These are phyloP conservation scores for Oryzias celebensis DNA, from an alignment of 2,113 vertebrate genomes.

Conservation along the genomic window DNA sequence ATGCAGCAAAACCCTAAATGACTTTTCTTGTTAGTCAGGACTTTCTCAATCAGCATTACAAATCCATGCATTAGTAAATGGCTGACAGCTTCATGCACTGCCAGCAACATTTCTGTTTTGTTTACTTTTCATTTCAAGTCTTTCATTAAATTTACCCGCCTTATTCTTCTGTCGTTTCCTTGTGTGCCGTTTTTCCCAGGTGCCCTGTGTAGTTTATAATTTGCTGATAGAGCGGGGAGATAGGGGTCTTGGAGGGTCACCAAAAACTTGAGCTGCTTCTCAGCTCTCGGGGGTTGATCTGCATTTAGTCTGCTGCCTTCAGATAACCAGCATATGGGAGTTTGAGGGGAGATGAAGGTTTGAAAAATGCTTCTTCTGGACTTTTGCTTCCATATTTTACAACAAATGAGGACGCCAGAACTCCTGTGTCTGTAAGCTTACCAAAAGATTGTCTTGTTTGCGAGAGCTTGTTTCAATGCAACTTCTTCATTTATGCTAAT, in stretches of 20 bases:
- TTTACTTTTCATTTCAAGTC: slow-evolving; percentile 37
- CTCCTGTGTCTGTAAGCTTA: slow-evolving; percentile 19
- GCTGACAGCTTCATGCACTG: slow-evolving; percentile 16
- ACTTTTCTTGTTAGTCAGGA: slow-evolving; percentile 13
- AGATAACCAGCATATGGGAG: slow-evolving; percentile 47
- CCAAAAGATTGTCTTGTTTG: slow-evolving; percentile 38
- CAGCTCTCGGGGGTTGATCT: slow-evolving; percentile 54
- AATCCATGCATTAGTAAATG: slow-evolving; percentile 3
- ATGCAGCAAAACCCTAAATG: background rate
- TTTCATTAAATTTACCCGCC: slow-evolving; percentile 26
- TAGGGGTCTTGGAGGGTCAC: slow-evolving; percentile 43
- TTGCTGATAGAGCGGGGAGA: slow-evolving; percentile 53
- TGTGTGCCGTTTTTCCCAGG: slow-evolving; percentile 23
- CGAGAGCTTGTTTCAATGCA: slow-evolving; percentile 38
- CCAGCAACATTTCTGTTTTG: slow-evolving; percentile 3
- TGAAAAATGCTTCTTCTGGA: slow-evolving; percentile 54
- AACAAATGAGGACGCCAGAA: slow-evolving; percentile 56
- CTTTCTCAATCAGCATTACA: slow-evolving; percentile 6
- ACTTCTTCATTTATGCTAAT: slow-evolving; percentile 30
- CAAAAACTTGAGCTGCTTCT: slow-evolving; percentile 67
- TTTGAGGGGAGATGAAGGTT: slow-evolving; percentile 42
- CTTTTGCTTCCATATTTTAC: slow-evolving; percentile 63
- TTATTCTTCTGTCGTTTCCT: background rate
- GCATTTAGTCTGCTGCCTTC: slow-evolving; percentile 40
- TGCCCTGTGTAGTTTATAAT: slow-evolving; percentile 52